Evolutionary conservation across 2,113 vertebrate genomes (phyloP).

Genomic region (Toxotes jaculatrix): DNA sequence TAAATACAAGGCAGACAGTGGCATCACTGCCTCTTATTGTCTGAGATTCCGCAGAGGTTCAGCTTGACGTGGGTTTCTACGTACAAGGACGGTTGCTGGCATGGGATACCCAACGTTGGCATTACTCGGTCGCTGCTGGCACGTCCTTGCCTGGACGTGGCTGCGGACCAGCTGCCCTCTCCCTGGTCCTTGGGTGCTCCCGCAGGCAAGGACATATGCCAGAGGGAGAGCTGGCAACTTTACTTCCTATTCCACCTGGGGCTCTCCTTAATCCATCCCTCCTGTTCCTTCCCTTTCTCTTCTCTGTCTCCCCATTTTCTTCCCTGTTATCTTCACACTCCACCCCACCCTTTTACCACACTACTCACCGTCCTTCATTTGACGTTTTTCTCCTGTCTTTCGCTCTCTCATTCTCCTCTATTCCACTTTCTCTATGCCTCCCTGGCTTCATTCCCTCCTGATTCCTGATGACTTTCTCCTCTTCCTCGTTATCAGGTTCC

Average conservation of each 20-base stretch:
- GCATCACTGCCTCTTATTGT: slow-evolving; percentile 19
- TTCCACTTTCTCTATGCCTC: too few relatives aligned
- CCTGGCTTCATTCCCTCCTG: neutral
- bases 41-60: slow-evolving; percentile 45
- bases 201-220: slow-evolving; percentile 82
- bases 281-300: slow-evolving; percentile 62
- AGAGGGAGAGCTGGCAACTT: slow-evolving; percentile 85
- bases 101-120: slow-evolving; percentile 57
- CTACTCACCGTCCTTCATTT: neutral
- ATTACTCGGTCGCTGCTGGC: slow-evolving; percentile 53
- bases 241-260: slow-evolving; percentile 84
- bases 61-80: slow-evolving; percentile 55
- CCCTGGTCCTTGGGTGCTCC: slow-evolving; percentile 75
- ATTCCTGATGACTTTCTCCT: slow-evolving; percentile 11
- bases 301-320: slow-evolving; percentile 40
- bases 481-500: slow-evolving; percentile 8
- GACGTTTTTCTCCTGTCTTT: neutral
- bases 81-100: slow-evolving; percentile 53
- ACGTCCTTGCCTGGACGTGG: slow-evolving; percentile 59
- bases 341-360: slow-evolving; percentile 5
- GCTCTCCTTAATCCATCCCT: slow-evolving; percentile 78
- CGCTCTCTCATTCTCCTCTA: neutral
- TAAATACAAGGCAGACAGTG: slow-evolving; percentile 4
- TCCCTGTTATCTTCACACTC: slow-evolving; percentile 15
- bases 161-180: slow-evolving; percentile 84